A percentile compares a stretch with the other conserved stretches of the same genome.
Evolutionary conservation across 2,797 vertebrate species (phyloP).

Genomic region (Coendou prehensilis): DNA sequence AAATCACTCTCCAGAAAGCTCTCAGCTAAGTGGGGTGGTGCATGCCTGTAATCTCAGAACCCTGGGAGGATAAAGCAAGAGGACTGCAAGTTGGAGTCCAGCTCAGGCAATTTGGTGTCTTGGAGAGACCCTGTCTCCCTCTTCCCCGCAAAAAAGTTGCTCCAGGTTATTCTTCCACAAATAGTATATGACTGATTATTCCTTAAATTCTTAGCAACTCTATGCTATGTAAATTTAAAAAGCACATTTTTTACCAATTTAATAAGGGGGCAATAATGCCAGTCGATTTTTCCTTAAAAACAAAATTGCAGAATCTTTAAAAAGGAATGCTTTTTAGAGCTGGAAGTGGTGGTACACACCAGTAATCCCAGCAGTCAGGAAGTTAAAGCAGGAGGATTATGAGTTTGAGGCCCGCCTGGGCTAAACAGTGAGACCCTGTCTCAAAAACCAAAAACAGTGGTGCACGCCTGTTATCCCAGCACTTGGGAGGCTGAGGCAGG

Average conservation of each 20-base stretch:
- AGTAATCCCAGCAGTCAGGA: not conserved
- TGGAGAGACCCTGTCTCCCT: not conserved
- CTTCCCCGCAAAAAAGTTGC: not conserved
- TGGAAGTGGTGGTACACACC: not conserved
- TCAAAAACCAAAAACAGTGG: not conserved
- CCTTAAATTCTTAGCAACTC: not conserved
- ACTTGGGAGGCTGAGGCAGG: not conserved
- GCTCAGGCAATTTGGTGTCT: not conserved
- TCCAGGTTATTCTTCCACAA: conserved; percentile 62
- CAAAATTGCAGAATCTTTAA: conserved; percentile 28
- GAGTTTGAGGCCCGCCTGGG: not conserved
- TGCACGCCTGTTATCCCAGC: not conserved
- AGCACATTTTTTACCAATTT: not conserved
- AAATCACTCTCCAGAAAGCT: conserved; percentile 64
- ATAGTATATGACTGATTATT: conserved; percentile 15
- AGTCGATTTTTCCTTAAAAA: conserved; percentile 48
- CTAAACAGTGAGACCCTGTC: not conserved
- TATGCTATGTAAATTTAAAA: not conserved
- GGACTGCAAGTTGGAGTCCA: not conserved
- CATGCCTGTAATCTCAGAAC: not conserved
- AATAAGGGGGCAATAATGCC: not conserved
- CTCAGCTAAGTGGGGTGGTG: not conserved
- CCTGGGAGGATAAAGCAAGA: not conserved
- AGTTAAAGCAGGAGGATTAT: not conserved
- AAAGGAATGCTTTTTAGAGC: not conserved